Percentiles rank a stretch among this genome's conserved stretches.
Conservation (phyloP, 2,797 vertebrate genomes). For the Alcedo atthis region DNA sequence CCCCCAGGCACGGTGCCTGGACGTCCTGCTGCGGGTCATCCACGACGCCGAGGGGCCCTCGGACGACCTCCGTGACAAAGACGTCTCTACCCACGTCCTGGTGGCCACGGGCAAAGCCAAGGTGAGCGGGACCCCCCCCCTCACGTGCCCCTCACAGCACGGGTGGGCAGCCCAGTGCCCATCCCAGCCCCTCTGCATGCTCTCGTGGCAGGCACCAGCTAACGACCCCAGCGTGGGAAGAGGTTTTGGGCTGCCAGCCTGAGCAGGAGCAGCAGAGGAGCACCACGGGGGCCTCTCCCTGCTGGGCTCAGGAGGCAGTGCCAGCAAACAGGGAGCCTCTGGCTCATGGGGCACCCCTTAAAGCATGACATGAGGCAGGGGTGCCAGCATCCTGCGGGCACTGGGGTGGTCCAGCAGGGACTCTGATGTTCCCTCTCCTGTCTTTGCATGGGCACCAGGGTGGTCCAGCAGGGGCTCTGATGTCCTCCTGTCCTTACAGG, state of each 20-base stretch:
- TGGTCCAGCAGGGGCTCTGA: not conserved
- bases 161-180: not conserved
- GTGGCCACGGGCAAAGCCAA: conserved; percentile 62
- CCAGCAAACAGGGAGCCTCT: not conserved
- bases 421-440: not conserved
- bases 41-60: conserved; percentile 72
- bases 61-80: conserved; percentile 52
- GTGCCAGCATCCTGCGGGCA: no score
- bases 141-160: not conserved
- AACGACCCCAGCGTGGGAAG: not conserved
- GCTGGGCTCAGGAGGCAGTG: not conserved
- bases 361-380: not conserved
- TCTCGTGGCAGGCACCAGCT: not conserved
- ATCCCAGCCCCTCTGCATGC: not conserved
- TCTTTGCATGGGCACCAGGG: not conserved
- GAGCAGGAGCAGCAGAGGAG: not conserved
- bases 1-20: not conserved
- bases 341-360: not conserved
- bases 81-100: conserved; percentile 65
- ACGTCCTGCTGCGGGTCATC: not conserved
- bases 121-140: conserved; percentile 48
- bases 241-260: not conserved
- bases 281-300: not conserved
- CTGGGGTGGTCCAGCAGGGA: not conserved
- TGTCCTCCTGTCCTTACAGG: conserved; percentile 45